Conservation (phyloP, 2,113 vertebrate genomes). For the Muntiacus muntjak region DNA sequence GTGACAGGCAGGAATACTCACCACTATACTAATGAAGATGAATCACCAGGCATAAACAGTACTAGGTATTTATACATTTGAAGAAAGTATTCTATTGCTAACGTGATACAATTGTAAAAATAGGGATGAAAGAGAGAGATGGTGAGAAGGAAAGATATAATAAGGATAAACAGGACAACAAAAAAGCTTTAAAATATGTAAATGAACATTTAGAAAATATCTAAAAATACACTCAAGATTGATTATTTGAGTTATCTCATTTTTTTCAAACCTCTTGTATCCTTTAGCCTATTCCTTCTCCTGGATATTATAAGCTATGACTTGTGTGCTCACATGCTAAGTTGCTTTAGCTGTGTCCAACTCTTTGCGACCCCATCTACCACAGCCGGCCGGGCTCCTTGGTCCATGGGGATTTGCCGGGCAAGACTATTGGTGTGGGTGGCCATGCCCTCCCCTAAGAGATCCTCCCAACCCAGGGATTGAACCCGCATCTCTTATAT, state of each 20-base stretch:
- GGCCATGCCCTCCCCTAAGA: background rate
- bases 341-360: background rate
- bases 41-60: background rate
- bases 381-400: background rate
- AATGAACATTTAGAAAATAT: background rate
- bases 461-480: background rate
- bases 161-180: background rate
- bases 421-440: background rate
- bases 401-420: background rate
- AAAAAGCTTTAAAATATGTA: background rate
- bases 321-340: rapidly evolving
- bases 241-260: background rate
- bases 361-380: background rate
- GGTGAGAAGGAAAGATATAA: background rate
- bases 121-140: background rate
- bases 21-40: background rate
- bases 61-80: background rate
- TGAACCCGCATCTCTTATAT: background rate
- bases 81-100: background rate
- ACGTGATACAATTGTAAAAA: background rate
- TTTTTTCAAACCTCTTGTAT: background rate
- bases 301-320: background rate
- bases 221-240: background rate
- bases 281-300: background rate
- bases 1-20: background rate